phyloP scores from a whole-genome alignment of 2,797 vertebrate genomes.

The Oophaga sylvatica region DNA sequence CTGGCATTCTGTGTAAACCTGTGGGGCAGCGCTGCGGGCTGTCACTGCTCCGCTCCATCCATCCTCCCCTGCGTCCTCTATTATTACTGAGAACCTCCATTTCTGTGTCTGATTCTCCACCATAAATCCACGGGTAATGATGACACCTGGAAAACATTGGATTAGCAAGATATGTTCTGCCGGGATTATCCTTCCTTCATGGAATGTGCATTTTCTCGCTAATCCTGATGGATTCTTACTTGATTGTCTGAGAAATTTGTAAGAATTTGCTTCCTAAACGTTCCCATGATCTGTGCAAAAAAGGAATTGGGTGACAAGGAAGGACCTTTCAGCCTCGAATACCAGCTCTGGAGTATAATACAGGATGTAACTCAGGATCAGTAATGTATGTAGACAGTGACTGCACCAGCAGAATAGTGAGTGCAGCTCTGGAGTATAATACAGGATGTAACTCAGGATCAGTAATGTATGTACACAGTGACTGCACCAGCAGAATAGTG shows the following conservation, averaged over 20 bases:
- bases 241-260: background rate
- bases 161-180: background rate
- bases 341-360: too few species aligned
- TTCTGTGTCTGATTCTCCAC: background rate
- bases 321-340: too few species aligned
- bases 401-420: too few species aligned
- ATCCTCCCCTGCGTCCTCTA: background rate
- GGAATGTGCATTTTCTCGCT: background rate
- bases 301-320: background rate
- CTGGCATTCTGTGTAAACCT: constrained; percentile 4
- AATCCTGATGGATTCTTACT: background rate
- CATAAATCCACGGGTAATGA: constrained; percentile 11
- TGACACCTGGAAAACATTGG: constrained; percentile 5
- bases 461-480: too few species aligned
- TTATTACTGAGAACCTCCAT: background rate
- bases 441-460: too few species aligned
- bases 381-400: too few species aligned
- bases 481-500: too few species aligned
- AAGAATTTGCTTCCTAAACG: background rate
- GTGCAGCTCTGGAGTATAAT: too few species aligned
- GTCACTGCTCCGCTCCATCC: background rate
- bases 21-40: background rate
- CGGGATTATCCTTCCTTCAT: background rate
- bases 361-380: too few species aligned
- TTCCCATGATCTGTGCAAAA: background rate